A percentile compares a stretch with the other conserved stretches of the same genome.
Conservation (phyloP, 1,140 invertebrate genomes). For the Sesamia nonagrioides region DNA sequence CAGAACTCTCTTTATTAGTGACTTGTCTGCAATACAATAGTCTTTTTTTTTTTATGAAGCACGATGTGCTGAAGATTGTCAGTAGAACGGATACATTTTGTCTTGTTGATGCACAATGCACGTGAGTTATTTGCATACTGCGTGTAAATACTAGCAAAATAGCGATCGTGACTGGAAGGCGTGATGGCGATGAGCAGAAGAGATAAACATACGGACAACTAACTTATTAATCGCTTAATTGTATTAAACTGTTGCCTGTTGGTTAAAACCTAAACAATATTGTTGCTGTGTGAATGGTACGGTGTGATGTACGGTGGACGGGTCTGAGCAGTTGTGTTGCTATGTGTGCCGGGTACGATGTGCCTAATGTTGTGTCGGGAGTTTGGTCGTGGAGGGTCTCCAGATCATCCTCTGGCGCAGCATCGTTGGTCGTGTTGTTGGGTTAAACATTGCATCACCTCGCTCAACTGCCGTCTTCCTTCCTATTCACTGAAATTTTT, state of each 20-base stretch:
- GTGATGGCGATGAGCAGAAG: slow-evolving; percentile 27
- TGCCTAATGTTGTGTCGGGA: too few species aligned
- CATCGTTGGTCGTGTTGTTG: too few species aligned
- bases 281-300: slow-evolving; percentile 4
- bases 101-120: slow-evolving; percentile 48
- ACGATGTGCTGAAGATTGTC: slow-evolving; percentile 23
- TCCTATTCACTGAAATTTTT: too few species aligned
- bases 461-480: too few species aligned
- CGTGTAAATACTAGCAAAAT: slow-evolving; percentile 48
- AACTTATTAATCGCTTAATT: slow-evolving; percentile 35
- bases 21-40: slow-evolving; percentile 35
- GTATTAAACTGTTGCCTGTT: slow-evolving; percentile 32
- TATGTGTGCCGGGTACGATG: too few species aligned
- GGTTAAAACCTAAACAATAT: slow-evolving; percentile 22
- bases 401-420: too few species aligned
- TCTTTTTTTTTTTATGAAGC: slow-evolving; percentile 30
- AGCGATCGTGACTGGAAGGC: slow-evolving; percentile 32
- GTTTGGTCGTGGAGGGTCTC: too few species aligned
- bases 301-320: too few species aligned
- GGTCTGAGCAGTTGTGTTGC: too few species aligned
- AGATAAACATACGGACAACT: slow-evolving; percentile 41
- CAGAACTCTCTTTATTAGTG: slow-evolving; percentile 42
- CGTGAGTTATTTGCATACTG: slow-evolving; percentile 42
- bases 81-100: slow-evolving; percentile 29
- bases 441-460: too few species aligned